Evolutionary conservation across 53 echinoderm and acorn worm genomes (phyloP), one percentile per base, ranked within the genome.

Genomic region (Pentamera pediparva): DNA sequence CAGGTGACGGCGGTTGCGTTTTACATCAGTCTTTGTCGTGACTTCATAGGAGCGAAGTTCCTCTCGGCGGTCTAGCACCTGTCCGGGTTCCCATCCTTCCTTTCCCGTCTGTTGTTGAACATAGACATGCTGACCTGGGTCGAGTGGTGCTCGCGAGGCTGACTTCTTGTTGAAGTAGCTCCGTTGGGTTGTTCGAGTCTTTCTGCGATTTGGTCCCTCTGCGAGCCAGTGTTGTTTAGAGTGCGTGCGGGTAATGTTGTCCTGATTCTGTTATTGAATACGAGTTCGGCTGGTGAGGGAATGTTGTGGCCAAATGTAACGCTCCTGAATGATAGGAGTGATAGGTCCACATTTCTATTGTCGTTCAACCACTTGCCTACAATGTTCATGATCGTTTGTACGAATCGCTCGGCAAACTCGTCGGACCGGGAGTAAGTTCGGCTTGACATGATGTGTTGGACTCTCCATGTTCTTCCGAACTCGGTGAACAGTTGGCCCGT

Each of bases 371-470:
- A 33, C 31, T 51, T 72, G 24, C 11, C 21, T 3, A 72, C 22
- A 20, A 48, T 78, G 4, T 21, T 28, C 36, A 64, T 78, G 0
- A 78, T 65, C 7, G 65, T 64, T 39, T 78, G 63, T 29, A 78
- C 51, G 28, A 45, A 32, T 6, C 64, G 51, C 61, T 81, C 81
- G 1, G 72, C 81, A n/a, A n/a, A n/a, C n/a, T n/a, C n/a, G 37
- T 81, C 74, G 30, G 41, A 39, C 54, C 33, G 74, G 0, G 61
- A 33, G 27, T 81, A 81, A 25, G 61, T 29, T 3, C 74, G 81
- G 49, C 81, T 81, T 6, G 61, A 74, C 4, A 62, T 81, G 3
- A 75, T 47, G 24, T 81, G 81, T 11, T 81, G 41, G 39, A 81
- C 73, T 40, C 61, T 48, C 73, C 74, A 75, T 37, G 24, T 43